These are phyloP conservation scores for Prostheceraeus crozeri DNA, from an alignment of 2,888 invertebrate species.

Conservation along the genomic window DNA sequence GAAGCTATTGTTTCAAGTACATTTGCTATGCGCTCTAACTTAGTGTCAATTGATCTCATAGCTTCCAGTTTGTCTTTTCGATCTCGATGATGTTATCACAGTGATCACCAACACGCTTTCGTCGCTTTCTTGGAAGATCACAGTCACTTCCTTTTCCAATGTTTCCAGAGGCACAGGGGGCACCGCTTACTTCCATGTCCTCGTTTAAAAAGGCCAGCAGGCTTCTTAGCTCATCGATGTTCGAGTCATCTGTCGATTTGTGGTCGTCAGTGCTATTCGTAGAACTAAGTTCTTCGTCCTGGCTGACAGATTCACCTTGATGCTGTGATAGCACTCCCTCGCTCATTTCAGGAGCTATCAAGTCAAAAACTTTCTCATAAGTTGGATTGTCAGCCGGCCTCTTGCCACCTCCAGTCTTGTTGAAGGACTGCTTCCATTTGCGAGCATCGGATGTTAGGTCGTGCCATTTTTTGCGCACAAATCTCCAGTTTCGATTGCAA, in stretches of 20 bases:
- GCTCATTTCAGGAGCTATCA: neutral
- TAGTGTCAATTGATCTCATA: neutral
- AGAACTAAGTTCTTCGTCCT: too few relatives aligned
- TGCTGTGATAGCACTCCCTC: constrained; percentile 10
- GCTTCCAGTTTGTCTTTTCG: constrained; percentile 17
- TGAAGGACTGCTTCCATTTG: constrained; percentile 29
- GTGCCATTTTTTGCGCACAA: constrained; percentile 10
- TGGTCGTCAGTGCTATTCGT: too few relatives aligned
- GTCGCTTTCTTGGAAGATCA: constrained; percentile 23
- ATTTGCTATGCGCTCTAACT: constrained; percentile 5
- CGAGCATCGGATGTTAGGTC: constrained; percentile 16
- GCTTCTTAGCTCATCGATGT: too few relatives aligned
- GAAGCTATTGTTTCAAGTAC: neutral
- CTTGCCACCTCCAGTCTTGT: constrained; percentile 26
- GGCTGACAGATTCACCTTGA: too few relatives aligned
- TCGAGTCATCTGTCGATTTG: too few relatives aligned
- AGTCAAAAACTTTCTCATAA: constrained; percentile 10
- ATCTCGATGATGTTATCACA: neutral
- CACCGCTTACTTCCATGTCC: too few relatives aligned
- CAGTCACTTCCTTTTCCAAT: too few relatives aligned
- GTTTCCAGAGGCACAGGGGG: too few relatives aligned
- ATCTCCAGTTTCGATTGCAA: constrained; percentile 4
- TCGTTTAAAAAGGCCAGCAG: too few relatives aligned
- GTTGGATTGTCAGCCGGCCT: constrained; percentile 16
- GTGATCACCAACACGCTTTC: constrained; percentile 2